Evolutionary conservation across 1,140 invertebrate genomes (phyloP).

Genomic region (Drosophila nigromelanica): DNA sequence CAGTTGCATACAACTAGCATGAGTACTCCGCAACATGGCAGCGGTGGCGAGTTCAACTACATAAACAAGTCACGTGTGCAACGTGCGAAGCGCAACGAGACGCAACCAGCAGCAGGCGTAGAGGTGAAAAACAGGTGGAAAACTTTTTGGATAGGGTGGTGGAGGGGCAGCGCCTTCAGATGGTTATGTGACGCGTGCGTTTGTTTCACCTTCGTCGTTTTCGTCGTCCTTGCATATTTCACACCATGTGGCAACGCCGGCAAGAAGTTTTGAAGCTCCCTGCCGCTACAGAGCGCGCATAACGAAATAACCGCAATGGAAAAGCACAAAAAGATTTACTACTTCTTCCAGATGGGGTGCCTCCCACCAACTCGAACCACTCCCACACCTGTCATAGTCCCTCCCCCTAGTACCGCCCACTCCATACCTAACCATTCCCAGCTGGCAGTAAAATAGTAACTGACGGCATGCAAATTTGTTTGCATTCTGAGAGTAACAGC

Average conservation of each 20-base stretch:
- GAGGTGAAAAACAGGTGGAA: slow-evolving; percentile 23
- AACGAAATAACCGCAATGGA: slow-evolving; percentile 70
- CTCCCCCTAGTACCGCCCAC: neutral
- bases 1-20: slow-evolving; percentile 31
- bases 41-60: slow-evolving; percentile 67
- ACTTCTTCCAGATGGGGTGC: slow-evolving; percentile 53
- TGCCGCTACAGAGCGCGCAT: slow-evolving; percentile 3
- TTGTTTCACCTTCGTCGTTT: slow-evolving; percentile 55
- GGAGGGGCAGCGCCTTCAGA: slow-evolving; percentile 39
- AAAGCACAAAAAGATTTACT: slow-evolving; percentile 77
- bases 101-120: slow-evolving; percentile 37
- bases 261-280: slow-evolving; percentile 31
- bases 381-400: neutral
- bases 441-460: slow-evolving; percentile 82
- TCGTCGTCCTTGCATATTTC: slow-evolving; percentile 67
- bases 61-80: slow-evolving; percentile 82
- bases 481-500: slow-evolving; percentile 66
- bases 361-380: neutral
- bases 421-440: slow-evolving; percentile 42
- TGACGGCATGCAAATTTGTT: slow-evolving; percentile 82
- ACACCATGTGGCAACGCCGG: slow-evolving; percentile 77
- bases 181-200: slow-evolving; percentile 65
- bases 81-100: slow-evolving; percentile 77
- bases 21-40: neutral
- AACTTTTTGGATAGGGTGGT: slow-evolving; percentile 30